These are phyloP conservation scores for Proctacanthus coquilletti DNA, from an alignment of 1,140 invertebrate species.

Conservation along the genomic window DNA sequence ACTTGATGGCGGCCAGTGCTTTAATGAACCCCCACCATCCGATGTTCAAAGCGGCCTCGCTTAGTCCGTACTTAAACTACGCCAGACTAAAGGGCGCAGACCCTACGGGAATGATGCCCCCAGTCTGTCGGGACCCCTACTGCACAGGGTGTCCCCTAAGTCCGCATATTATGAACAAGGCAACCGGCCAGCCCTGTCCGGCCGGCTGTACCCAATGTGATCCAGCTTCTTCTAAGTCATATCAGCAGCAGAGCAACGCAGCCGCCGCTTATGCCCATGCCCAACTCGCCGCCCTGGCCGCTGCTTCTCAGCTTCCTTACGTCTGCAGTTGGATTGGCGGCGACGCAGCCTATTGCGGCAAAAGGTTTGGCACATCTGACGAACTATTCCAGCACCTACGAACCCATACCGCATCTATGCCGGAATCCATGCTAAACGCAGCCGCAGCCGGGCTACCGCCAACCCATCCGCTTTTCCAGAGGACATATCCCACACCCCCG, in stretches of 20 bases:
- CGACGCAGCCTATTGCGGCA: conserved; percentile 77
- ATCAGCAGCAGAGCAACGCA: conserved; percentile 31
- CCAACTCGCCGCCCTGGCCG: conserved; percentile 53
- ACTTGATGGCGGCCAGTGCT: conserved; percentile 51
- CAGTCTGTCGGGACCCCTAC: conserved; percentile 78
- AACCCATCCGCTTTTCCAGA: conserved; percentile 50
- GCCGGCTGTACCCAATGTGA: conserved; percentile 82
- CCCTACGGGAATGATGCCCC: conserved; percentile 33
- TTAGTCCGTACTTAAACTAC: conserved; percentile 56
- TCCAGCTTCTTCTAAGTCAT: conserved; percentile 10
- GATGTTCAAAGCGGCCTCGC: conserved; percentile 44
- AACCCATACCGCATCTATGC: conserved; percentile 58
- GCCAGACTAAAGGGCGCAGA: conserved; percentile 48
- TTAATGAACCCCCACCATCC: conserved; percentile 54
- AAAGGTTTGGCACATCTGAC: conserved; percentile 73
- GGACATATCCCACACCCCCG: conserved; percentile 75
- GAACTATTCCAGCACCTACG: conserved; percentile 79
- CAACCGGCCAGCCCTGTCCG: conserved; percentile 49
- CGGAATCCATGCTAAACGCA: conserved; percentile 36
- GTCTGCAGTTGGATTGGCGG: conserved; percentile 87
- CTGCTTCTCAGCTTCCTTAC: conserved; percentile 58
- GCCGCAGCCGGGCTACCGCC: conserved; percentile 35
- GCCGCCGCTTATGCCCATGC: conserved; percentile 55
- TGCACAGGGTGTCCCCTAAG: conserved; percentile 80
- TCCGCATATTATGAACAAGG: conserved; percentile 52